Base-by-base conservation (phyloP, 1,140 invertebrate genomes). In the Leptonema lineaticorne region DNA sequence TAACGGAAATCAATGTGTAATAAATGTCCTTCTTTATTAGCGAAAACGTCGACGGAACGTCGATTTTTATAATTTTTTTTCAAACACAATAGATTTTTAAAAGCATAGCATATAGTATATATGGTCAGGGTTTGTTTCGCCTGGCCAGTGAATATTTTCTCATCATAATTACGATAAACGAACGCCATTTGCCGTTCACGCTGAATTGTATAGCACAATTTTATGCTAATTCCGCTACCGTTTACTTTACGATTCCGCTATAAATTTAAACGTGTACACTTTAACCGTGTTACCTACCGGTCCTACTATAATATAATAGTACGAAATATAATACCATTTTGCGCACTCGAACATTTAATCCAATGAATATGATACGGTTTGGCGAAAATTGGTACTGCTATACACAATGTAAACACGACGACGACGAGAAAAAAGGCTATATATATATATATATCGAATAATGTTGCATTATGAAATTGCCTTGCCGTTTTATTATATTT, bases 171-270 rank as follows among this genome's bases (percentile, higher is more conserved):
- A 26, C 20, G 1, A 53, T 14, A 22, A 53, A 53, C n/a, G n/a
- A n/a, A n/a, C 24, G 50, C n/a, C 27, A 53, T 53, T n/a, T 53
- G 27, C 50, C 11, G 50, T 53, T 53, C 9, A 14, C 22, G 24
- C 50, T 11, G 27, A 53, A 53, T 53, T 53, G 27, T 53, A 26
- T 24, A 24, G 50, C 24, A 53, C 2, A 53, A 53, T 53, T 53
- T 53, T 53, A 53, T 53, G 50, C 50, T 24, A 53, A 53, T 53
- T 53, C n/a, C 14, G 50, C 24, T 24, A 53, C 7, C 50, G 22
- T 53, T 53, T 53, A 53, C 50, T 53, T 53, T 53, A 53, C 50
- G 20, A 53, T 53, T 53, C 50, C 24, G 50, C 50, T 26, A 7
- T 53, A 53, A 53, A 53, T 53, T 50, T 26, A 22, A 53, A 24